phyloP scores from a whole-genome alignment of 2,797 vertebrate genomes.

The Heteromormyrus szaboi region DNA sequence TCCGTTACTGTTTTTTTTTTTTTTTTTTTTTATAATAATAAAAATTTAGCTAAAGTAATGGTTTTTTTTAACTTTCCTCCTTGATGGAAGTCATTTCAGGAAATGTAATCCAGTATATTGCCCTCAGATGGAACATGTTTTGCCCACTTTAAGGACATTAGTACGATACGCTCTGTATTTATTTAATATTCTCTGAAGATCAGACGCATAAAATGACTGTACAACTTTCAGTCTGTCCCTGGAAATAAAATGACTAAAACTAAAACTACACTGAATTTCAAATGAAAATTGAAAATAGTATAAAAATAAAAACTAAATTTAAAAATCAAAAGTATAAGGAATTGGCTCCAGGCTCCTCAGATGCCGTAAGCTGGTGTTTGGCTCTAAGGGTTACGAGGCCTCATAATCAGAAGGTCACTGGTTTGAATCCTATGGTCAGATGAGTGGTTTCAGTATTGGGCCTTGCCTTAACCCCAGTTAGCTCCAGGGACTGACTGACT shows the following conservation, averaged over 20 bases:
- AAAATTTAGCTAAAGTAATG: not conserved
- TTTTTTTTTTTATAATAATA: not conserved
- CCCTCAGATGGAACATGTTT: not conserved
- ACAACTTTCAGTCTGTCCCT: not conserved
- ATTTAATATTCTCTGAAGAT: not conserved
- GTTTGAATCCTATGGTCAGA: not conserved
- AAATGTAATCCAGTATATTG: not conserved
- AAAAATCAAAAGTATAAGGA: not conserved
- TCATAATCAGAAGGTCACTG: not conserved
- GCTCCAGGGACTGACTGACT: not conserved
- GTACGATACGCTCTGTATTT: not conserved
- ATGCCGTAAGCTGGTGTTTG: not conserved
- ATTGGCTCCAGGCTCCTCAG: not conserved
- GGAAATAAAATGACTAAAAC: not conserved
- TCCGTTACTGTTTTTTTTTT: not conserved
- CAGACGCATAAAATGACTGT: not conserved
- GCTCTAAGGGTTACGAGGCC: not conserved
- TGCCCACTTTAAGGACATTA: not conserved
- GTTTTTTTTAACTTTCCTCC: not conserved
- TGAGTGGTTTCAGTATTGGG: not conserved
- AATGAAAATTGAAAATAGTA: not conserved
- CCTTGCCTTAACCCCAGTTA: not conserved
- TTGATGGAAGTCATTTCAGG: not conserved
- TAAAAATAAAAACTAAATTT: not conserved
- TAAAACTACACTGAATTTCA: not conserved